Evolutionary conservation across 2,888 invertebrate genomes (phyloP).

Genomic region (Coelopa pilipes): DNA sequence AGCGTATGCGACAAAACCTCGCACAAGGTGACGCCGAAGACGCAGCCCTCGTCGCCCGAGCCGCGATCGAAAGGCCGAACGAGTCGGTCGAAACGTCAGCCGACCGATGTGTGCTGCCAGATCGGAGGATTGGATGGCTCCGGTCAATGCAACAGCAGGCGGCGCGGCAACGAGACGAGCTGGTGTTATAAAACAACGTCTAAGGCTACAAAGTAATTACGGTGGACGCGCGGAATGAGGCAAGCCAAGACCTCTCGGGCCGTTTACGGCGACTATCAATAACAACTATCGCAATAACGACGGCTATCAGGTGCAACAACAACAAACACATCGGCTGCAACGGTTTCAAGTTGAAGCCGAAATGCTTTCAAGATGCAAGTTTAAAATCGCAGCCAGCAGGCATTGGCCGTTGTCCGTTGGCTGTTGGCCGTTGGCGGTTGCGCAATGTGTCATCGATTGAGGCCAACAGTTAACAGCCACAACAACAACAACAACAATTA

Average conservation of each 20-base stretch:
- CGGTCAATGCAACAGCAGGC: too few species aligned
- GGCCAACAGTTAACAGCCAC: background rate
- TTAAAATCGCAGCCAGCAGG: conserved; percentile 19
- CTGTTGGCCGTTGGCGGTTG: background rate
- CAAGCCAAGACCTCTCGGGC: background rate
- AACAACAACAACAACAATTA: background rate
- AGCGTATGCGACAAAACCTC: too few species aligned
- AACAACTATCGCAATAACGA: background rate
- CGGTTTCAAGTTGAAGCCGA: background rate
- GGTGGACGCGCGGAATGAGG: too few species aligned
- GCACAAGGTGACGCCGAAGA: too few species aligned
- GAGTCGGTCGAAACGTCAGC: too few species aligned
- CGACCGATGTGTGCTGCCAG: too few species aligned
- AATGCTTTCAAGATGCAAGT: conserved; percentile 31
- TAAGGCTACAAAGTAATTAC: background rate
- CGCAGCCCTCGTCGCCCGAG: too few species aligned
- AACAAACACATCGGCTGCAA: conserved; percentile 4
- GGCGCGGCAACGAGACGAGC: too few species aligned
- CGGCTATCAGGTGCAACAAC: background rate
- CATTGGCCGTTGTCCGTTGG: conserved; percentile 4
- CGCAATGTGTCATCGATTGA: conserved; percentile 6
- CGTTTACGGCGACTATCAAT: background rate
- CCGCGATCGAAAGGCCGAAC: too few species aligned
- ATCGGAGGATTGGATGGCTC: too few species aligned
- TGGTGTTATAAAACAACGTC: background rate